phyloP scores from a whole-genome alignment of 2,888 invertebrate genomes.

The Hedya salicella region DNA sequence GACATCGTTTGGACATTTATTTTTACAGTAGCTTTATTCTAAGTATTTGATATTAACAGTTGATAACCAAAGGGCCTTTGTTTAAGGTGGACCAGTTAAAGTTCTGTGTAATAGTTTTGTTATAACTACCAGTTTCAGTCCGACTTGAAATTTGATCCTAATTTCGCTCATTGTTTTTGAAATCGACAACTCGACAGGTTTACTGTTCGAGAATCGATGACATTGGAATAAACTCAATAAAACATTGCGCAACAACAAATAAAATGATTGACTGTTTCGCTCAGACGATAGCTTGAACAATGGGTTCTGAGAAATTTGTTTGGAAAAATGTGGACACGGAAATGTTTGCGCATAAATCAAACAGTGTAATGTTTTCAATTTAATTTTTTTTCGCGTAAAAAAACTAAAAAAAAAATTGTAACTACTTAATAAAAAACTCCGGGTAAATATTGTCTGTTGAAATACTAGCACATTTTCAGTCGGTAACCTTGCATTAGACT shows the following conservation, averaged over 20 bases:
- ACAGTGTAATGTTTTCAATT: background rate
- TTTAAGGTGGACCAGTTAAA: conserved; percentile 64
- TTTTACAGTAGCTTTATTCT: conserved; percentile 59
- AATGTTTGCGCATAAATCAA: conserved; percentile 20
- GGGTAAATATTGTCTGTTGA: conserved; percentile 52
- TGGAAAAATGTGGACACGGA: conserved; percentile 2
- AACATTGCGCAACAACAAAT: conserved; percentile 28
- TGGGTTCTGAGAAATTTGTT: conserved; percentile 8
- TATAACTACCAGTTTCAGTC: conserved; percentile 51
- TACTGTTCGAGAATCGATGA: conserved; percentile 40
- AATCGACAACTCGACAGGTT: conserved; percentile 42
- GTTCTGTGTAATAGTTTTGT: conserved; percentile 63
- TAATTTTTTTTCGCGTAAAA: background rate
- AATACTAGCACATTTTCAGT: conserved; percentile 66
- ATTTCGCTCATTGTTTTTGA: conserved; percentile 43
- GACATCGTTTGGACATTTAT: conserved; percentile 27
- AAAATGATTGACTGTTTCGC: conserved; percentile 34
- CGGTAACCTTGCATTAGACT: conserved; percentile 71
- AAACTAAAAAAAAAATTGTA: background rate
- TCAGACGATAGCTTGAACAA: conserved; percentile 22
- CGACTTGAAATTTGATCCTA: conserved; percentile 52
- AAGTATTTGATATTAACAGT: conserved; percentile 69
- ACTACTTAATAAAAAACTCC: background rate
- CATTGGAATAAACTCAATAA: conserved; percentile 41
- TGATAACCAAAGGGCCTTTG: conserved; percentile 73